A percentile compares a stretch with the other conserved stretches of the same genome.
These are phyloP conservation scores for Halcyon malimbica DNA, from an alignment of 2,113 vertebrate species.

Conservation along the genomic window DNA sequence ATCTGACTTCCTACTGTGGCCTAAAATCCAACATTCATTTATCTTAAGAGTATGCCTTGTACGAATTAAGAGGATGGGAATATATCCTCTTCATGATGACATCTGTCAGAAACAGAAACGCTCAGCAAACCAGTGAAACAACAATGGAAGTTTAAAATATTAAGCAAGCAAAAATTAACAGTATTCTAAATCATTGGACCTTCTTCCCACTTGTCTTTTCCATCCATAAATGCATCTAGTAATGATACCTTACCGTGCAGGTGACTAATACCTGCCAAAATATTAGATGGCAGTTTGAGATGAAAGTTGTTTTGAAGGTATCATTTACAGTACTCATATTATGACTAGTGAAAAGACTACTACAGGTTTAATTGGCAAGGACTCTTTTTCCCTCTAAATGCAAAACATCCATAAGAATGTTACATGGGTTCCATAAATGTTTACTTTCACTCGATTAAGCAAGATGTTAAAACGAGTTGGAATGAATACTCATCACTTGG, in stretches of 20 bases:
- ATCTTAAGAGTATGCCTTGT: neutral
- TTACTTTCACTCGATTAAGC: neutral
- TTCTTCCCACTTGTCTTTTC: neutral
- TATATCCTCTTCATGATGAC: neutral
- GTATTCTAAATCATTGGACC: neutral
- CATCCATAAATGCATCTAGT: neutral
- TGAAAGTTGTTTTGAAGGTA: constrained; percentile 18
- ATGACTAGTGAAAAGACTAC: neutral
- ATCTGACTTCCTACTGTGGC: accelerated
- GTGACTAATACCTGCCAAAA: constrained; percentile 44
- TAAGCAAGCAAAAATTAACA: neutral
- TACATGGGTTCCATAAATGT: neutral
- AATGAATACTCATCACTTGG: neutral
- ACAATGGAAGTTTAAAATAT: neutral
- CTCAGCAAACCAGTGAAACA: neutral
- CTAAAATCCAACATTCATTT: neutral
- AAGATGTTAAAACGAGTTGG: neutral
- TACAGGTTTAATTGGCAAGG: neutral
- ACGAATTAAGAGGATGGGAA: neutral
- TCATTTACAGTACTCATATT: neutral
- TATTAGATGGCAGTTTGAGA: neutral
- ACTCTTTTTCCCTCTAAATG: neutral
- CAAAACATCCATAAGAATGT: neutral
- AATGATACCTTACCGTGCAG: constrained; percentile 6
- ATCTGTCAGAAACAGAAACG: neutral